Evolutionary conservation across 2,888 invertebrate genomes (phyloP).

Genomic region (Pegoplata infirma): DNA sequence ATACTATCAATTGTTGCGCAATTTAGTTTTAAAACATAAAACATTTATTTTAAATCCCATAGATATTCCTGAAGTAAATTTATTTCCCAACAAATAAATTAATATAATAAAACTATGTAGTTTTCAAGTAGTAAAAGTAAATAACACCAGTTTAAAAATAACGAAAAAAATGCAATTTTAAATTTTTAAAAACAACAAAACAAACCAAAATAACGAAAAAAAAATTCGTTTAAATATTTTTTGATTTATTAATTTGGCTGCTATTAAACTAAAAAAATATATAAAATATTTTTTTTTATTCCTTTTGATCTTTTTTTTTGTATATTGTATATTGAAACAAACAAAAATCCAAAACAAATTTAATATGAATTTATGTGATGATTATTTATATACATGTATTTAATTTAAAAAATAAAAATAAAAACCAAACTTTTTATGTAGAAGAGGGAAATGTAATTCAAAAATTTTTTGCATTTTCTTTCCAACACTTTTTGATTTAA

Average conservation of each 20-base stretch:
- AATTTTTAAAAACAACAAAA: constrained; percentile 18
- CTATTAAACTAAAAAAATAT: constrained; percentile 32
- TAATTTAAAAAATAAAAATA: constrained; percentile 47
- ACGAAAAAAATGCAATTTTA: constrained; percentile 45
- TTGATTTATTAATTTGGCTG: constrained; percentile 49
- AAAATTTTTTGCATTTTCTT: no score
- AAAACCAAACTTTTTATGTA: constrained; percentile 47
- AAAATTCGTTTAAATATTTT: constrained; percentile 34
- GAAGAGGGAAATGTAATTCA: neutral
- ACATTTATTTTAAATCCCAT: no score
- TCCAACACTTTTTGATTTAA: no score
- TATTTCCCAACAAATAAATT: constrained; percentile 9
- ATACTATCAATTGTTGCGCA: no score
- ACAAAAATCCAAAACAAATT: constrained; percentile 39
- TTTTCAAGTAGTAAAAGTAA: constrained; percentile 52
- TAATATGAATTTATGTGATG: constrained; percentile 60
- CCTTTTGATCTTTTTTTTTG: constrained; percentile 39
- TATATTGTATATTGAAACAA: constrained; percentile 53
- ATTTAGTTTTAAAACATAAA: no score
- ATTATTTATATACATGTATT: constrained; percentile 59
- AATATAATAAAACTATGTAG: constrained; percentile 31
- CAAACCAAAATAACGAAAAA: neutral
- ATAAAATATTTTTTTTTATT: constrained; percentile 23
- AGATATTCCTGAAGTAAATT: constrained; percentile 16
- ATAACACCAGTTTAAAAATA: constrained; percentile 19